A percentile compares a stretch with the other conserved stretches of the same genome.
These are phyloP conservation scores for Furnarius figulus DNA, from an alignment of 2,113 vertebrate genomes.

Conservation along the genomic window DNA sequence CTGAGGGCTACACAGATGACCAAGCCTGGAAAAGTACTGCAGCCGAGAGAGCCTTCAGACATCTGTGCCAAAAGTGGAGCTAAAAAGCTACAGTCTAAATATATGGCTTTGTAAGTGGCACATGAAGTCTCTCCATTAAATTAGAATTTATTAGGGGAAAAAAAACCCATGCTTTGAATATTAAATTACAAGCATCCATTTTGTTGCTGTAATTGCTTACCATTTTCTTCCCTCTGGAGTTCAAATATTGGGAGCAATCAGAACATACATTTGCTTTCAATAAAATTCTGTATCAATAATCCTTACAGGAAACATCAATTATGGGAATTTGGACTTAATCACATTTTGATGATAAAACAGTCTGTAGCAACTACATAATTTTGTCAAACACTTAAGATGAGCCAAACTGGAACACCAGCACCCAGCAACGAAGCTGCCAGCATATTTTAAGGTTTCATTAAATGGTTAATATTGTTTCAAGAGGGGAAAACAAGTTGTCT, in stretches of 20 bases:
- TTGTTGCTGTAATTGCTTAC: conserved; percentile 18
- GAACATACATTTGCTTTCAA: neutral
- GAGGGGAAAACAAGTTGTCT: neutral
- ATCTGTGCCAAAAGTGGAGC: neutral
- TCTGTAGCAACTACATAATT: too few species aligned
- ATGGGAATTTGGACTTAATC: conserved; percentile 15
- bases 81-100: neutral
- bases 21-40: neutral
- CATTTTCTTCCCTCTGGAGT: neutral
- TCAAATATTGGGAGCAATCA: neutral
- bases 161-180: neutral
- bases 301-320: conserved; percentile 26
- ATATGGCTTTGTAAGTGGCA: neutral
- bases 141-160: neutral
- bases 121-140: neutral
- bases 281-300: neutral
- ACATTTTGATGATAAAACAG: conserved; percentile 23
- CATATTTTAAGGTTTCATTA: neutral
- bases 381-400: neutral
- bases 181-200: neutral
- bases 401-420: neutral
- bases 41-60: neutral
- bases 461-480: neutral
- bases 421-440: neutral
- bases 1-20: conserved; percentile 56